Base-by-base conservation (phyloP, 64 coral and sea anemone genomes). In the Dendrophyllia cribrosa region DNA sequence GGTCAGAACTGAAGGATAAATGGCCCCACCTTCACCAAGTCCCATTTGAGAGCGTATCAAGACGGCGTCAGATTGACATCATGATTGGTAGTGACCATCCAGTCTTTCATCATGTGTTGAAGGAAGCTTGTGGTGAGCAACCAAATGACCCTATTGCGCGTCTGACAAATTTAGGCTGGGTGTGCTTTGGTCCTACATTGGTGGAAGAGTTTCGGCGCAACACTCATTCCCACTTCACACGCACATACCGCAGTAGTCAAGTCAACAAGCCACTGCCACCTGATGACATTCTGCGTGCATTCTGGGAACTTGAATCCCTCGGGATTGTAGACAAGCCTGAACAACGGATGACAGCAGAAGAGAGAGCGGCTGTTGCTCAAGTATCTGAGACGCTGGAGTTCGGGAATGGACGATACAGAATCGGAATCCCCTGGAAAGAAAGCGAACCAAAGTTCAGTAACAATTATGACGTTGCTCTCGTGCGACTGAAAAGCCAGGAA, bases 1-100 rank as follows among this genome's bases (percentile, higher is more conserved):
- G 89, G 89, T 87, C 77, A 14, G 78, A 96, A 17, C 53, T 96
- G 59, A 92, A 88, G n/a, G 82, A 79, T 10, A 96, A 84, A 49
- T 92, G 89, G 88, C 88, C 93, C 19, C 88, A 95, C 72, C 75
- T 95, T 45, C 58, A 7, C 55, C 63, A 62, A 62, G 66, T 89
- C 63, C 59, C 78, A 62, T 92, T 92, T 25, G 60, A 83, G 9
- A 91, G 5, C 20, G 46, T 63, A 59, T 44, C 66, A 19, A 17
- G 34, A 62, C 3, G 88, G 19, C 43, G 60, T 9, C 74, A 89
- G 69, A 86, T 92, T 52, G 90, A 92, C 26, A 78, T 92, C 16
- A 72, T 86, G 59, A 92, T 86, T 75, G 80, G 80, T 12, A 92
- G 90, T 25, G 80, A 92, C 51, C 81, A 92, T 62, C 90, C 69